Conservation (phyloP, 2,113 vertebrate genomes). For the Anseranas semipalmata region DNA sequence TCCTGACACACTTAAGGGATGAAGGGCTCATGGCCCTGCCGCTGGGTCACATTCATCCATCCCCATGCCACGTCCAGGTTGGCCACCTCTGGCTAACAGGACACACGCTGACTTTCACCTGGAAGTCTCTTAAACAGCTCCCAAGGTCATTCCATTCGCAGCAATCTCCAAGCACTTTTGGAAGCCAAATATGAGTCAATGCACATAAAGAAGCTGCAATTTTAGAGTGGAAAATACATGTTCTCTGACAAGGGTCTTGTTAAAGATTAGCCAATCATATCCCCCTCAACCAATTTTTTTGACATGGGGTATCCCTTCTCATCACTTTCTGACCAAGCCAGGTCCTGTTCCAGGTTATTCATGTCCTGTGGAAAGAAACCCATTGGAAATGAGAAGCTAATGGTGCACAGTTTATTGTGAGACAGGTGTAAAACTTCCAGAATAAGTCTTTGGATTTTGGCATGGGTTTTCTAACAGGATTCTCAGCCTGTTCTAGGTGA, state of each 20-base stretch:
- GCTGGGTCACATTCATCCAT: neutral
- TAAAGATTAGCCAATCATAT: neutral
- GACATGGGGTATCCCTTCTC: neutral
- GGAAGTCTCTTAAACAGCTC: neutral
- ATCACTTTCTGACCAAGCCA: neutral
- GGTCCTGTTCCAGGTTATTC: neutral
- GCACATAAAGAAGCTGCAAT: neutral
- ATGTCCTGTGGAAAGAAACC: neutral
- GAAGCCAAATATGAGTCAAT: neutral
- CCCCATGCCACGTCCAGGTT: neutral
- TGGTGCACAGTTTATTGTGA: neutral
- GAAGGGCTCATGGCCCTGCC: neutral
- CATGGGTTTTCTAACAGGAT: neutral
- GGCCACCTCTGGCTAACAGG: neutral
- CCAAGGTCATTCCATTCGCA: neutral
- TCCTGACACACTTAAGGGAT: neutral
- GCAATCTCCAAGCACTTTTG: neutral
- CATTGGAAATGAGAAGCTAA: neutral
- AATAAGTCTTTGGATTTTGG: neutral
- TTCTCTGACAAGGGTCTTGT: neutral
- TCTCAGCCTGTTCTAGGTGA: neutral
- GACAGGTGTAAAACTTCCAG: neutral
- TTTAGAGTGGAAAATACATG: neutral
- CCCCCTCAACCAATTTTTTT: neutral
- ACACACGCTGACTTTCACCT: neutral